Base-by-base conservation (phyloP, 2,797 vertebrate species). In the Enteromius treurensis region DNA sequence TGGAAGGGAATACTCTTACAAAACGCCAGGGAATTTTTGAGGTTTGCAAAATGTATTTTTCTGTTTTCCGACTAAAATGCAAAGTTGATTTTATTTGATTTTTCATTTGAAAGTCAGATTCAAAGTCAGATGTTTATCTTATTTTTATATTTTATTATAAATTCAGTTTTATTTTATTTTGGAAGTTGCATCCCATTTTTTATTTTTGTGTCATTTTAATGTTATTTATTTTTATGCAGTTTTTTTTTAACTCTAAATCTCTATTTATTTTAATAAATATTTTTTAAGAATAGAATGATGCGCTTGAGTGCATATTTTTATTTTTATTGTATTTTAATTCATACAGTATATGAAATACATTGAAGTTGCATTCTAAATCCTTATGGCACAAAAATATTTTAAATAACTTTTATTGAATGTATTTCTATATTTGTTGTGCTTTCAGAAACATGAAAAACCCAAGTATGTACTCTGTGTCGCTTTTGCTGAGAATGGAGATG, bases 21-120 rank as follows among this genome's bases (percentile, higher is more conserved):
- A 98, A 98, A 90, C 92, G 91, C 19, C 97, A 97, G 91, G 97
- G 97, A 74, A 91, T 98, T 83, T 98, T 97, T 67, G 97, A 98
- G 95, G 97, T 98, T 88, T 74, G 85, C 21, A 1, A 1, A 1
- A 58, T 45, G 6, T 67, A 29, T 7, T 45, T 82, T 51, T 10
- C 29, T 32, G 53, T 71, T 14, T 71, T 71, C 11, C 0, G 5
- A 29, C 42, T 80, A 11, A 34, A 29, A 65, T 55, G 19, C n/a
- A 70, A 45, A 58, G 23, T 14, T 4, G 13, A 14, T 26, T 60
- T 13, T 26, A 13, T 26, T 14, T 60, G 26, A 26, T 26, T 26
- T 26, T 60, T 60, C 55, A 14, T 60, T 60, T 26, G n/a, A 13
- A 14, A 13, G 3, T 5, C 10, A n/a, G 21, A 55, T 60, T 60